phyloP scores from a whole-genome alignment of 1,140 invertebrate species.

The Papilio helenus region DNA sequence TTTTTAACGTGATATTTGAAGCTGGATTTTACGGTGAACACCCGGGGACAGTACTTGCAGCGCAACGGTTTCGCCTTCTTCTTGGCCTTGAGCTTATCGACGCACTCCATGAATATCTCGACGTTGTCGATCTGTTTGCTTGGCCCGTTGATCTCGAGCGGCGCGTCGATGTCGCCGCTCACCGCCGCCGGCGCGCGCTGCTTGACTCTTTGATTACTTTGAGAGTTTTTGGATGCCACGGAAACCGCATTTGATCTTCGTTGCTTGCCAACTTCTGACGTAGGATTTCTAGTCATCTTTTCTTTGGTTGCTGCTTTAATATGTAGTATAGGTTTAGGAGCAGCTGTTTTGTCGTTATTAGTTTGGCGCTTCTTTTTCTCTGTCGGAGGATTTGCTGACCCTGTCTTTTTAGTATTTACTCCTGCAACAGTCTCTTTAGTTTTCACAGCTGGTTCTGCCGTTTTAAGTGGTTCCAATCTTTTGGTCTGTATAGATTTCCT shows the following conservation, averaged over 20 bases:
- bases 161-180: slow-evolving; percentile 4
- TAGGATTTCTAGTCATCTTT: background rate
- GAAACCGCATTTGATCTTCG: slow-evolving; percentile 50
- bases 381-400: background rate
- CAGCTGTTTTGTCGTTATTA: background rate
- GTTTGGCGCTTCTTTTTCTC: background rate
- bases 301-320: background rate
- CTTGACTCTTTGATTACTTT: slow-evolving; percentile 44
- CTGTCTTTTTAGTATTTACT: no score
- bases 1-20: slow-evolving; percentile 85
- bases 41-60: slow-evolving; percentile 88
- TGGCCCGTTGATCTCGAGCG: slow-evolving; percentile 32
- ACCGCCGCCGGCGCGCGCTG: background rate
- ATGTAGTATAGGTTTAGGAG: background rate
- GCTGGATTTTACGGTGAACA: slow-evolving; percentile 85
- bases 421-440: no score
- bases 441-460: background rate
- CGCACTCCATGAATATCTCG: slow-evolving; percentile 5
- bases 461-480: background rate
- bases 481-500: background rate
- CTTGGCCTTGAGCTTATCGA: background rate
- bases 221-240: slow-evolving; percentile 65
- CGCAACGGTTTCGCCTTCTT: slow-evolving; percentile 84
- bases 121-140: slow-evolving; percentile 9
- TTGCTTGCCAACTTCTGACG: background rate